Evolutionary conservation across 2,888 invertebrate species (phyloP).

Genomic region (Tillus elongatus): DNA sequence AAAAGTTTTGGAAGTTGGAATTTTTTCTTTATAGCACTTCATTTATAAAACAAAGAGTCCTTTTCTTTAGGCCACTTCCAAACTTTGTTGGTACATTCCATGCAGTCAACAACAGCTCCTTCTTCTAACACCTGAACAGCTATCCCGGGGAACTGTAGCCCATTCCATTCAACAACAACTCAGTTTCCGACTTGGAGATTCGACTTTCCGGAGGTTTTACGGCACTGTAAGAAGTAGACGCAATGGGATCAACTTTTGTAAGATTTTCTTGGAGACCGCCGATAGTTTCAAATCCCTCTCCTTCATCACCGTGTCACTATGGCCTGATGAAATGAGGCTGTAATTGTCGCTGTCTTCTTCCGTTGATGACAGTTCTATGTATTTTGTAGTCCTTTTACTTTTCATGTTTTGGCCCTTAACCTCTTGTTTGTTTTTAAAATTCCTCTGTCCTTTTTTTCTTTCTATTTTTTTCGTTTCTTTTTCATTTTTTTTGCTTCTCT

Average conservation of each 20-base stretch:
- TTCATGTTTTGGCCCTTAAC: no score
- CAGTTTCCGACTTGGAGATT: neutral
- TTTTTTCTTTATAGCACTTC: neutral
- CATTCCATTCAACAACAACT: constrained; percentile 3
- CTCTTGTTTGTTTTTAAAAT: no score
- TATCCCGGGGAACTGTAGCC: constrained; percentile 7
- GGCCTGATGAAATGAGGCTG: constrained; percentile 3
- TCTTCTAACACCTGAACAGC: neutral
- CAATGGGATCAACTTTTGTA: neutral
- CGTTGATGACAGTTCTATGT: constrained; percentile 3
- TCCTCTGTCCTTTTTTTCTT: no score
- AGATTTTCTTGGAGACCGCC: no score
- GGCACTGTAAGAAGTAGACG: no score
- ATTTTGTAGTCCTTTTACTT: no score
- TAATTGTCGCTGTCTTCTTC: constrained; percentile 4
- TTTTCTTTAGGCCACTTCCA: constrained; percentile 10
- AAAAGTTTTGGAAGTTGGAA: constrained; percentile 4
- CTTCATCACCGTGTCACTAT: constrained; percentile 4
- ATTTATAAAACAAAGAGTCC: constrained; percentile 8
- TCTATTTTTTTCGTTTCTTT: no score
- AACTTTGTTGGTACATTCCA: constrained; percentile 5
- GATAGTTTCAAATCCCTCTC: no score
- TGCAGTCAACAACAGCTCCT: constrained; percentile 10
- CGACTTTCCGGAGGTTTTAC: neutral
- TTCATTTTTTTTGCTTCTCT: no score